phyloP scores from a whole-genome alignment of 2,113 vertebrate species.

The Rhipidura dahli region DNA sequence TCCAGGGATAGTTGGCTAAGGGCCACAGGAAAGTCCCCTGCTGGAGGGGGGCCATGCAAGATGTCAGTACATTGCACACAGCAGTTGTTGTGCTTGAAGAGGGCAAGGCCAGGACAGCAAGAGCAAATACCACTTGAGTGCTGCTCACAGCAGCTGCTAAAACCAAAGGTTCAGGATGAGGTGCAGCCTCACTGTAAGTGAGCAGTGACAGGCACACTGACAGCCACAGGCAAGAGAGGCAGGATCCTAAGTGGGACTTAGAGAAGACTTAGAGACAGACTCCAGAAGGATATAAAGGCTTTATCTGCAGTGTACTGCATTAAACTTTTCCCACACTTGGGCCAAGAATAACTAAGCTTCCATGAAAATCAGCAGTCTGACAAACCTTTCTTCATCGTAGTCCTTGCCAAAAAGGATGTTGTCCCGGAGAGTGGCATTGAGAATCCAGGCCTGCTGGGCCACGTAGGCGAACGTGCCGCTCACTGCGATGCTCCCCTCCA shows the following conservation, averaged over 20 bases:
- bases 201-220: not conserved
- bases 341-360: not conserved
- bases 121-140: not conserved
- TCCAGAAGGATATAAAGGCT: not conserved
- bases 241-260: not conserved
- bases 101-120: not conserved
- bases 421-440: conserved; percentile 87
- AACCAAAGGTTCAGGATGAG: not conserved
- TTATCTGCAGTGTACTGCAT: not conserved
- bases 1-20: not conserved
- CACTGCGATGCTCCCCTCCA: conserved; percentile 86
- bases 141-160: not conserved
- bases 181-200: not conserved
- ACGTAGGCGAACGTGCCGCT: conserved; percentile 87
- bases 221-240: not conserved
- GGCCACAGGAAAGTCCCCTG: not conserved
- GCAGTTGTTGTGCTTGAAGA: not conserved
- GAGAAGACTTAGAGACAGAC: not conserved
- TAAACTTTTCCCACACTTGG: not conserved
- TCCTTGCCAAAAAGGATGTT: conserved; percentile 93
- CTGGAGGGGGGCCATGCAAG: not conserved
- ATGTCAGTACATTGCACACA: not conserved
- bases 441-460: conserved; percentile 94
- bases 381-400: conserved; percentile 89
- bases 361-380: not conserved